Evolutionary conservation across 2,888 invertebrate genomes (phyloP), one percentile per base, ranked within the genome.

Genomic region (Galerucella pusilla): DNA sequence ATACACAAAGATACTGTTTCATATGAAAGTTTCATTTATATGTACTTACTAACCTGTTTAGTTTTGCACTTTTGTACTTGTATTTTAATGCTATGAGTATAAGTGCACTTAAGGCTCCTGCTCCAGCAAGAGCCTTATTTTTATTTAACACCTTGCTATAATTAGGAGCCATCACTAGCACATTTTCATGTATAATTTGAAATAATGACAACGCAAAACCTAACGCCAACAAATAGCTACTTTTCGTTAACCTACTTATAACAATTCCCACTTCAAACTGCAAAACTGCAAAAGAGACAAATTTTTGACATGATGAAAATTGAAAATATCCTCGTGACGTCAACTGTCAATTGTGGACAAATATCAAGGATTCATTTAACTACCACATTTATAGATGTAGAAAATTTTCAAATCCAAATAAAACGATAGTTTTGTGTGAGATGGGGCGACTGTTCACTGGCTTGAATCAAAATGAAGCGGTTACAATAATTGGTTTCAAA

Each of bases 71-170:
- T 74, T 90, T 89, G 87, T 65, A 20, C 16, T 89, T 87, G 76
- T 90, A 85, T 81, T 87, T 85, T 89, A 90, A 88, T 80, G 89
- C 85, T 87, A 90, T 86, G 84, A 89, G 90, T 91, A 91, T 88
- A 83, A 92, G 85, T 61, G 92, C 87, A 46, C 91, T 90, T 52
- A 92, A 90, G 57, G 93, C 89, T 74, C 93, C 92, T 80, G 92
- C 91, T 75, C 92, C 89, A 77, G 92, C 92, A 78, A 93, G 88
- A 67, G 91, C 90, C 86, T 92, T 91, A 85, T 91, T 92, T 87
- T 91, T 91, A 81, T 92, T 91, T 79, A 92, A 90, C 84, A 93
- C 88, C 91, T 94, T 95, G 88, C 95, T 95, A 79, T 94, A 90
- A 86, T 90, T 91, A 81, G 94, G 94, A 82, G 94, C 94, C 94